A percentile compares a stretch with the other conserved stretches of the same genome.
These are phyloP conservation scores for Pandemis heparana DNA, from an alignment of 2,888 invertebrate species.

Conservation along the genomic window DNA sequence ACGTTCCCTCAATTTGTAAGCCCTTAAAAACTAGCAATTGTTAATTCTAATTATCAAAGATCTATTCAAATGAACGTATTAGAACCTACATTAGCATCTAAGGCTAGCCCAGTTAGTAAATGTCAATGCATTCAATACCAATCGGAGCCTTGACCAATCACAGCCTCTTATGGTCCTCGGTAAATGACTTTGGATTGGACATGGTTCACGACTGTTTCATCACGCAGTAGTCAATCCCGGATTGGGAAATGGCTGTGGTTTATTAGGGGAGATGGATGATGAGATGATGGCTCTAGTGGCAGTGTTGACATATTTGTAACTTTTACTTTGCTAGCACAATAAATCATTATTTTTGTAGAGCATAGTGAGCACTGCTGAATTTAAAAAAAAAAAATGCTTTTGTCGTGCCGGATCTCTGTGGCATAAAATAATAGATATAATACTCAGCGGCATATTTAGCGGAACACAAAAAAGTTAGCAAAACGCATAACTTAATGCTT, in stretches of 20 bases:
- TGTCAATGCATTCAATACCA: conserved; percentile 37
- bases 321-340: no score
- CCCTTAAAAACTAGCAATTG: neutral
- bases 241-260: neutral
- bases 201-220: conserved; percentile 22
- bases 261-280: neutral
- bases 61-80: neutral
- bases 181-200: conserved; percentile 24
- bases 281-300: neutral
- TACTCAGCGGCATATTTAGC: no score
- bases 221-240: conserved; percentile 11
- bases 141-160: conserved; percentile 41
- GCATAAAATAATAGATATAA: no score
- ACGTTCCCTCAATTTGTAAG: neutral
- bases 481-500: no score
- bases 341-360: no score
- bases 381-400: no score
- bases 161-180: conserved; percentile 31
- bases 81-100: conserved; percentile 22
- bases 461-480: no score
- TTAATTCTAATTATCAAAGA: neutral
- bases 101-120: conserved; percentile 39
- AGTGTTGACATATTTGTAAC: neutral
- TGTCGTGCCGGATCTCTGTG: no score
- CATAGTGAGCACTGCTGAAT: no score